Conservation (phyloP, 1,140 invertebrate species). For the Panulirus ornatus region DNA sequence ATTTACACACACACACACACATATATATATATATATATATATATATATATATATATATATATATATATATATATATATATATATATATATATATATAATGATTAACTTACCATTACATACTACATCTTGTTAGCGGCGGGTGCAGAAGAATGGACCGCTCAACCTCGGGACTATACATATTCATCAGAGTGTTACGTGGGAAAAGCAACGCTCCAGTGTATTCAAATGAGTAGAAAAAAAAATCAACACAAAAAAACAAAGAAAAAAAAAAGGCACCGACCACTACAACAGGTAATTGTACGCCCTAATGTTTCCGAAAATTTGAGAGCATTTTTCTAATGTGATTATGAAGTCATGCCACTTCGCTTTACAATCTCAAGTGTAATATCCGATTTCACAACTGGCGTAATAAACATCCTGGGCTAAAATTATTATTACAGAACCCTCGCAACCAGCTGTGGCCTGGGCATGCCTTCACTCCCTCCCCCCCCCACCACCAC, state of each 20-base stretch:
- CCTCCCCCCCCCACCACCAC: neutral
- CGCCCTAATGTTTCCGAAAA: neutral
- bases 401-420: slow-evolving; percentile 3
- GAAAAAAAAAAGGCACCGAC: neutral
- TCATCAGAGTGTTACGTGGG: too few relatives aligned
- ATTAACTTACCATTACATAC: too few relatives aligned
- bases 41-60: too few relatives aligned
- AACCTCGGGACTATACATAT: neutral
- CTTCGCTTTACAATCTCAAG: slow-evolving; percentile 3
- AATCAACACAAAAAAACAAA: neutral
- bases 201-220: neutral
- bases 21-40: too few relatives aligned
- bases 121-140: too few relatives aligned
- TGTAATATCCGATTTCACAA: neutral
- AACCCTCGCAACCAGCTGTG: neutral
- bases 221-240: slow-evolving; percentile 9
- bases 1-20: too few relatives aligned
- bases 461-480: neutral
- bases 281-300: neutral
- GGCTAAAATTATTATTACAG: slow-evolving; percentile 9
- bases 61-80: too few relatives aligned
- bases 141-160: too few relatives aligned
- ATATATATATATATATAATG: too few relatives aligned
- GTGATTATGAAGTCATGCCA: slow-evolving; percentile 10
- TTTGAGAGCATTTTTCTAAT: neutral